A percentile compares a stretch with the other conserved stretches of the same genome.
phyloP scores from a whole-genome alignment of 2,113 vertebrate genomes.

The Himantopus leucocephalus region DNA sequence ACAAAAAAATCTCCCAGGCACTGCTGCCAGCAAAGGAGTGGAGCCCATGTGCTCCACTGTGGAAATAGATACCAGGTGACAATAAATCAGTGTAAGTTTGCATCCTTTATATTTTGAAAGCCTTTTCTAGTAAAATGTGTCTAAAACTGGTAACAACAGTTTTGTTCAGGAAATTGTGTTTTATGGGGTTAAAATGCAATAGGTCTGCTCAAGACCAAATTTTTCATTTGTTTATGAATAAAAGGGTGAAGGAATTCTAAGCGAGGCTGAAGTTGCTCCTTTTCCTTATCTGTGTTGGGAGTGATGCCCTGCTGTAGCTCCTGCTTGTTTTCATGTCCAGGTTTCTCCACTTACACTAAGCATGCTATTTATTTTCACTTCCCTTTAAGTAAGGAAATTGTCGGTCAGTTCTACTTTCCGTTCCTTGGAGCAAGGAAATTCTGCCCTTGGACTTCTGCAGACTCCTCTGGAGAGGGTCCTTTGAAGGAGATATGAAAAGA shows the following conservation, averaged over 20 bases:
- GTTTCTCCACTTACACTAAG: not conserved
- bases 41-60: not conserved
- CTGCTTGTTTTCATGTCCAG: not conserved
- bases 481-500: constrained; percentile 28
- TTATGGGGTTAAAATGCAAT: not conserved
- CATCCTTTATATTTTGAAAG: not conserved
- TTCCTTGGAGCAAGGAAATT: not conserved
- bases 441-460: not conserved
- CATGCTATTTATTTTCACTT: not conserved
- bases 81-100: not conserved
- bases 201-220: not conserved
- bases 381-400: not conserved
- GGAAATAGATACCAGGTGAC: not conserved
- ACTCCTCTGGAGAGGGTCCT: not conserved
- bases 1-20: not conserved
- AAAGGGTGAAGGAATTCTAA: not conserved
- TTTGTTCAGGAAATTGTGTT: not conserved
- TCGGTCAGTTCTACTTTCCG: not conserved
- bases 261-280: not conserved
- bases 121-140: not conserved
- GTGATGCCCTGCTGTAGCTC: not conserved
- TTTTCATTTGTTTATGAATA: not conserved
- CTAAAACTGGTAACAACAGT: not conserved
- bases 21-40: not conserved
- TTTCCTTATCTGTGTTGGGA: not conserved